Evolutionary conservation across 1,140 invertebrate species (phyloP), one percentile per base, ranked within the genome.

Genomic region (Anagrus nilaparvatae): DNA sequence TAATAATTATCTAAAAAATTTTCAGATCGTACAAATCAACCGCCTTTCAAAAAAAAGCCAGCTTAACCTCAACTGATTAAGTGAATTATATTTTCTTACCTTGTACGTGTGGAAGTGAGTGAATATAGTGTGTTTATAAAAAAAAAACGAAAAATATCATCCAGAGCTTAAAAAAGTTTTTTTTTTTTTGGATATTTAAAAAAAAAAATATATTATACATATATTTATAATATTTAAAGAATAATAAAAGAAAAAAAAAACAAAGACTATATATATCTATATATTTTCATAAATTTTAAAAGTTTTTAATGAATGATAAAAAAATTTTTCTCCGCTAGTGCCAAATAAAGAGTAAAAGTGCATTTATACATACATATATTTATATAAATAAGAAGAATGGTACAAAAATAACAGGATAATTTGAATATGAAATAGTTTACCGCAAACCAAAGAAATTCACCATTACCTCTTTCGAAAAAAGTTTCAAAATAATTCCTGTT

Each of bases 31-130:
- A 69, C 66, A 69, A 69, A 69, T 69, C 60, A 67, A 67, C 56
- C 61, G 66, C 66, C 66, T 69, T 69, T 64, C 59, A 69, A 65
- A n/a, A n/a, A n/a, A 58, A 67, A 69, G 65, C 66, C 63, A 67
- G 63, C 60, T 67, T 69, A 69, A 69, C 66, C 65, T 67, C 66
- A 67, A 69, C n/a, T n/a, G n/a, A n/a, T n/a, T n/a, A n/a, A n/a
- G 65, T 67, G 66, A 69, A 67, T 67, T 69, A 61, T 69, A 69
- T 69, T 69, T 69, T 69, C 64, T 63, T 67, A 67, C 62, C 3
- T 31, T 33, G 25, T 16, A 19, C 55, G 57, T 48, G 55, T 62
- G 59, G 19, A 23, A 37, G 25, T 17, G 18, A 36, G 19, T 17
- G 23, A 37, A 16, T 17, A 2, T 65, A 67, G 65, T 65, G 62